Evolutionary conservation across 2,888 invertebrate genomes (phyloP), one percentile per base, ranked within the genome.

Genomic region (Muschampia plurimacula): DNA sequence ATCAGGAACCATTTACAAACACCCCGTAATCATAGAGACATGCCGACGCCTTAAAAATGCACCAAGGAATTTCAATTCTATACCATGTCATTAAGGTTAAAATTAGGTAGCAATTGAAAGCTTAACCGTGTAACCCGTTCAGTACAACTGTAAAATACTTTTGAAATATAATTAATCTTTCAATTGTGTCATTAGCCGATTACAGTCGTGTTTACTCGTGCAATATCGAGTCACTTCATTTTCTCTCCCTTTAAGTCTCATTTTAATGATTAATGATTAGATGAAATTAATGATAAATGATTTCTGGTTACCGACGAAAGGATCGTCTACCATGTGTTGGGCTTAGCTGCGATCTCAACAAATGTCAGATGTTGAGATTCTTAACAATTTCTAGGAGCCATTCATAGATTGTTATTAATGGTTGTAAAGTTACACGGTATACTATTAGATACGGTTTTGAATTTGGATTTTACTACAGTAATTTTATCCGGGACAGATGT

Each of bases 181-280:
- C 78, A 90, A 93, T 93, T 92, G 90, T 91, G 90, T 90, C 91
- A 92, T 92, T 91, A 90, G 86, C 83, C 77, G 83, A 81, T 77
- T 82, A 84, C 77, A 82, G 79, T 86, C 86, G 83, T 90, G 90
- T 93, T 92, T 92, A 92, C 91, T 91, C 83, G 83, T 83, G 80
- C 83, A 82, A 87, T 84, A 86, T 84, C 81, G 84, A 85, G 79
- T 88, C 89, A 90, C 87, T 92, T 93, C 93, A 93, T 94, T 92
- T 93, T 93, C 91, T 92, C 89, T 93, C 91, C 89, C 90, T 93
- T 93, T 92, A 93, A 93, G 91, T 92, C 93, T 92, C 92, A 92
- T 94, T 94, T 88, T 77, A 84, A 88, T 93, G 93, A 93, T 93
- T 87, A 87, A 93, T 92, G 90, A 86, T 84, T 75, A 79, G 79